Evolutionary conservation across 2,797 vertebrate species (phyloP), one percentile per base, ranked within the genome.

Genomic region (Fratercula arctica): DNA sequence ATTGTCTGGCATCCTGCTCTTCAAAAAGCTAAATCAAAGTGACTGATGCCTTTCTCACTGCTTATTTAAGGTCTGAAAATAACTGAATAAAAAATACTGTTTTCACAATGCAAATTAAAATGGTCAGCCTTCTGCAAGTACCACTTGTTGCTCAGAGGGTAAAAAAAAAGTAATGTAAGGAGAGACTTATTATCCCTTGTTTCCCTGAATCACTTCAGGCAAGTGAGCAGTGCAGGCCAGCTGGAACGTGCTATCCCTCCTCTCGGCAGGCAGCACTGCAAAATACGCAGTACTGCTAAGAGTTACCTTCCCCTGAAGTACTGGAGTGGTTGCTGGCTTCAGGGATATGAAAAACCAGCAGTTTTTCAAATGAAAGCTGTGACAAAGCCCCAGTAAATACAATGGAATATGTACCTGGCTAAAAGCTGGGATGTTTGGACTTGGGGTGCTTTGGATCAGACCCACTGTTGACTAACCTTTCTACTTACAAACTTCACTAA

Each of bases 221-320:
- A 8, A 31, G 48, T 1, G n/a, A 76, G 75, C 33, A 10, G 45
- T 3, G 24, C 41, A 4, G 45, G 28, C 14, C n/a, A n/a, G 60
- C 54, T 17, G 39, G 60, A 33, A 24, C 1, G 5, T 1, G 1
- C 67, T 6, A 8, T 2, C 16, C 18, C 24, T 77, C 25, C 46
- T 35, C 48, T 18, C 37, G 21, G 31, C 66, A 61, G 29, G 5
- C n/a, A 33, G 56, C 56, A 21, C 26, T 25, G 24, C 18, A 46
- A 37, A 61, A 41, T 4, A 8, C 1, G 25, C 72, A 35, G 54
- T 26, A 20, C 77, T 41, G 50, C 28, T 13, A n/a, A 16, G 37
- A 46, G 43, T 24, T 23, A 24, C 43, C 50, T 64, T 43, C 35
- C 45, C 29, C 43, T 41, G 39, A 19, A 18, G 60, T 4, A 21